These are phyloP conservation scores for Dreissena polymorpha DNA, from an alignment of 1,140 invertebrate species.

Conservation along the genomic window DNA sequence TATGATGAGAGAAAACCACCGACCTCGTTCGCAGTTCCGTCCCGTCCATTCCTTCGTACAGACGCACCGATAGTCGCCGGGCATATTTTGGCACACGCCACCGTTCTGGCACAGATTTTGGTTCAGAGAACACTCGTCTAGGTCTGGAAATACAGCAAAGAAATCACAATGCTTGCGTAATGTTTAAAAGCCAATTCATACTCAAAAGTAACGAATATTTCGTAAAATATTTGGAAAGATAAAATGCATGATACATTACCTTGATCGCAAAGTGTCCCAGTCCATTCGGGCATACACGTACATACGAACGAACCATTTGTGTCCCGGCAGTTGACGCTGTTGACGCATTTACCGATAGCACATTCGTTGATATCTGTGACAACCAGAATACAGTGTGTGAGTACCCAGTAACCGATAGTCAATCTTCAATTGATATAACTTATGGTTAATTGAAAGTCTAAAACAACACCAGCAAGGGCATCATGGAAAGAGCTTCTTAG, in stretches of 20 bases:
- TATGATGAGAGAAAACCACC: no score
- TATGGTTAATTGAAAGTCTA: no score
- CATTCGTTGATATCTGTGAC: conserved; percentile 27
- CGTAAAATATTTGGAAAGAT: no score
- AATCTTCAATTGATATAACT: conserved; percentile 50
- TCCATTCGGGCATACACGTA: conserved; percentile 91
- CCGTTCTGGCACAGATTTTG: conserved; percentile 96
- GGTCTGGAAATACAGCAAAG: no score
- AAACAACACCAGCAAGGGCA: no score
- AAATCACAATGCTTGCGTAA: no score
- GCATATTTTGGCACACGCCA: conserved; percentile 83
- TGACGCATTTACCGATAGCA: conserved; percentile 84
- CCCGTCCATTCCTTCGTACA: conserved; percentile 45
- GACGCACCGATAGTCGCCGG: conserved; percentile 40
- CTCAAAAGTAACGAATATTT: no score
- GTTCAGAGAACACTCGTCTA: not conserved
- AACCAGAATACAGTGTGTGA: no score
- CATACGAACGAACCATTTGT: conserved; percentile 86
- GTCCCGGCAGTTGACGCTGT: conserved; percentile 86
- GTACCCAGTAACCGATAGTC: conserved; percentile 80
- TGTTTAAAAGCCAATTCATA: no score
- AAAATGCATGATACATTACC: no score
- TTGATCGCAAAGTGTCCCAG: conserved; percentile 95
- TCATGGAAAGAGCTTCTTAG: no score
- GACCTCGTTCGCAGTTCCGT: conserved; percentile 23